Percentiles rank a stretch among this genome's conserved stretches.
Conservation (phyloP, 2,113 vertebrate genomes). For the Ictidomys tridecemlineatus region DNA sequence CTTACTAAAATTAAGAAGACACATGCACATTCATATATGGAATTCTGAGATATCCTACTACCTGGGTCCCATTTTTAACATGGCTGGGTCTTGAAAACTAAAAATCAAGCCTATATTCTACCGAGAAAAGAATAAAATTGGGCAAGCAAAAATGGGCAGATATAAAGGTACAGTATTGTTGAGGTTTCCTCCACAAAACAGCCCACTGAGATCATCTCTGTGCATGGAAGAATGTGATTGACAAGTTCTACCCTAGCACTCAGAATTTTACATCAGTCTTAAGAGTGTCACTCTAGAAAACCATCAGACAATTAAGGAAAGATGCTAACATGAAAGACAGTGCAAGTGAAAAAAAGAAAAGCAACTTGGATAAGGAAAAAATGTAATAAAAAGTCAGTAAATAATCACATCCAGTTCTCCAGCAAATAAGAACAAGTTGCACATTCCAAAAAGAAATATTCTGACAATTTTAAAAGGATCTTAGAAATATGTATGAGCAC, state of each 20-base stretch:
- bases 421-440: neutral
- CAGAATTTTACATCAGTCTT: neutral
- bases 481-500: conserved; percentile 19
- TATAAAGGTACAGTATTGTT: neutral
- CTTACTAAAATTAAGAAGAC: neutral
- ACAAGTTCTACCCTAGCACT: neutral
- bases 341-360: neutral
- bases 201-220: neutral
- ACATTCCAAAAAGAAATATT: conserved; percentile 31
- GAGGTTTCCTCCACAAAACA: neutral
- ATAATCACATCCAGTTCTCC: neutral
- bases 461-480: neutral
- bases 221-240: neutral
- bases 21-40: neutral
- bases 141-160: neutral
- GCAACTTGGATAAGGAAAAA: neutral
- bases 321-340: neutral
- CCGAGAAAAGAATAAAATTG: neutral
- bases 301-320: neutral
- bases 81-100: neutral
- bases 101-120: neutral
- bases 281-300: neutral
- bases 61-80: neutral
- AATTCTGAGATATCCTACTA: neutral
- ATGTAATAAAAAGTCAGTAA: neutral